Base-by-base conservation (phyloP, 2,113 vertebrate species). In the Phylloscopus whistleri region DNA sequence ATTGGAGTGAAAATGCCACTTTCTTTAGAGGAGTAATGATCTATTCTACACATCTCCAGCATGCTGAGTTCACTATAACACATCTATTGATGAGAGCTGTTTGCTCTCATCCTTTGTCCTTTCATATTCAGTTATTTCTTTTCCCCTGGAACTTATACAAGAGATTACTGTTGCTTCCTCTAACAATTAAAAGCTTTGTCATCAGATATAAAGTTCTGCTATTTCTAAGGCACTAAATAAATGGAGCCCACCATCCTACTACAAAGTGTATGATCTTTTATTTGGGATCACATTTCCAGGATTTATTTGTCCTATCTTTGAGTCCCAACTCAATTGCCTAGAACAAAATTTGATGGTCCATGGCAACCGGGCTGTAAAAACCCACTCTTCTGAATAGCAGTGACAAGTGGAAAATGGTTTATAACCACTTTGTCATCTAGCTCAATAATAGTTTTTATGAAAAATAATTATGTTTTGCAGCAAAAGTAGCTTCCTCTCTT, bases 401-500 rank as follows among this genome's bases (percentile, higher is more conserved):
- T 43, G 60, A 84, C 91, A 95, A 94, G 81, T 91, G 69, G 84
- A 91, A 95, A 95, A 79, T 72, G 41, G 81, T 78, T 95, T 87
- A 64, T 37, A 94, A 93, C 44, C 58, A 91, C 53, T 86, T 82
- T 84, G 56, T 75, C 48, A 60, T 87, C 64, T 87, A 92, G 93
- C 66, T 82, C 53, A 67, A 52, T 70, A 95, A 91, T 12, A 94
- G 73, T 60, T 91, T 91, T 93, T 64, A 90, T 79, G 56, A 93
- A 97, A 94, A 95, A 94, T 91, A 91, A 96, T 94, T 94, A 89
- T 51, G 75, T 67, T 94, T 94, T 89, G 74, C 84, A 93, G 89
- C 56, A 92, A 93, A 97, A 93, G 87, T 66, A 92, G 81, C 93
- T 95, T 96, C 93, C 74, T 87, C 76, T 78, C 87, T 70, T 97